Percentiles rank a stretch among this genome's conserved stretches.
Conservation (phyloP, 1,140 invertebrate species). For the Whitmania pigra region DNA sequence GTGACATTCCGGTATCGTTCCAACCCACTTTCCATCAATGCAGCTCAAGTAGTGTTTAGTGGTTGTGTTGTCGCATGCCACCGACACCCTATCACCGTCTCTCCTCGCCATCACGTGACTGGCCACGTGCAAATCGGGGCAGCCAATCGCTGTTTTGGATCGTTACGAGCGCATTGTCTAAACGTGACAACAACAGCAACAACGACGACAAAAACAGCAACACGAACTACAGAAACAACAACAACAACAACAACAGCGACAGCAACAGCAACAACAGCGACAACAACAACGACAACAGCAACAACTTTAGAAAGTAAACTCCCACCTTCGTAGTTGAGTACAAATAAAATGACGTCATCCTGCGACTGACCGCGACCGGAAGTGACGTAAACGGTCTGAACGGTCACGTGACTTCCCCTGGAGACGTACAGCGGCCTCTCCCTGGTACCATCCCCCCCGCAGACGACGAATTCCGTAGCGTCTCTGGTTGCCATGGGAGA, state of each 20-base stretch:
- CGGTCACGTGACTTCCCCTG: conserved; percentile 5
- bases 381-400: conserved; percentile 7
- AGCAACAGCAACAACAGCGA: background rate
- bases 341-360: conserved; percentile 1
- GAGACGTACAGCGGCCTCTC: background rate
- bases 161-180: background rate
- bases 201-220: background rate
- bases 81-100: conserved; percentile 6
- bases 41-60: background rate
- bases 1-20: background rate
- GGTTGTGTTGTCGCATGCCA: background rate
- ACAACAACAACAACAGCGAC: background rate
- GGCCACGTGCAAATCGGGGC: background rate
- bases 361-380: background rate
- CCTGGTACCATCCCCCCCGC: background rate
- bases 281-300: background rate
- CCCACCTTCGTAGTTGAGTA: conserved; percentile 8
- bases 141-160: background rate
- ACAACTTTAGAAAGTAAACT: background rate
- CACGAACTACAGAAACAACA: background rate
- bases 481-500: no score
- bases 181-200: background rate
- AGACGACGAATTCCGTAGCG: background rate
- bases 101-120: background rate
- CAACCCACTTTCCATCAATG: conserved; percentile 4